Conservation (phyloP, 2,888 invertebrate species). For the Monopis laevigella region DNA sequence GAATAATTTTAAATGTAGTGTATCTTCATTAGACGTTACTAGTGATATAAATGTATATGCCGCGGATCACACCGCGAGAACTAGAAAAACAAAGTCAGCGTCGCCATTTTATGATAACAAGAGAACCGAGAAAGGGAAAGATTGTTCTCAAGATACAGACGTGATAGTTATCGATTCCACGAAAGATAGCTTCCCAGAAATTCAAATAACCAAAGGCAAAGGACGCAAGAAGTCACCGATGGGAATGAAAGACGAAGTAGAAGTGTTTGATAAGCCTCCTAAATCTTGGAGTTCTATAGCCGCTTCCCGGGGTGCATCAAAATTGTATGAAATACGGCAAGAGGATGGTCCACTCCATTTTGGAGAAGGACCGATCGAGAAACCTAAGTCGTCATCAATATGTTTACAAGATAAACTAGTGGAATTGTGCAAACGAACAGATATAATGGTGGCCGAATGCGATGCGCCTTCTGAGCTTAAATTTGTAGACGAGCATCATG, state of each 20-base stretch:
- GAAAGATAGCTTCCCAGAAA: constrained; percentile 56
- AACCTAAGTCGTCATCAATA: constrained; percentile 27
- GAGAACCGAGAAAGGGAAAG: constrained; percentile 27
- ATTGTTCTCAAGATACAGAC: constrained; percentile 40
- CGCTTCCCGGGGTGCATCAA: constrained; percentile 32
- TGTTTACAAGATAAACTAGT: constrained; percentile 51
- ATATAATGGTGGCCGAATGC: constrained; percentile 59
- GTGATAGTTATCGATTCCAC: constrained; percentile 54
- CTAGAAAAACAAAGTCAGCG: constrained; percentile 40
- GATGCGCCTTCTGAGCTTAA: constrained; percentile 50
- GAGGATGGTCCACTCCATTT: neutral
- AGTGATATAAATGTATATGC: constrained; percentile 19
- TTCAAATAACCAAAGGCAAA: constrained; percentile 52
- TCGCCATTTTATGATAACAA: constrained; percentile 36
- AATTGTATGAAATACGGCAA: constrained; percentile 12
- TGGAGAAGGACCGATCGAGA: neutral
- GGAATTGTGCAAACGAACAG: constrained; percentile 52
- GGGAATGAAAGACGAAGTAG: constrained; percentile 23
- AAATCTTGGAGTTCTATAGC: constrained; percentile 68
- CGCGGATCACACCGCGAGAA: constrained; percentile 30
- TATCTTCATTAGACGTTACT: constrained; percentile 5
- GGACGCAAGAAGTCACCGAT: constrained; percentile 44
- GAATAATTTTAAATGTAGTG: constrained; percentile 4
- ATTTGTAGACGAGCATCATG: constrained; percentile 57
- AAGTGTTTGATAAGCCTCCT: constrained; percentile 33